Evolutionary conservation across 2,113 vertebrate species (phyloP), one percentile per base, ranked within the genome.

Genomic region (Phylloscopus trochiloides): DNA sequence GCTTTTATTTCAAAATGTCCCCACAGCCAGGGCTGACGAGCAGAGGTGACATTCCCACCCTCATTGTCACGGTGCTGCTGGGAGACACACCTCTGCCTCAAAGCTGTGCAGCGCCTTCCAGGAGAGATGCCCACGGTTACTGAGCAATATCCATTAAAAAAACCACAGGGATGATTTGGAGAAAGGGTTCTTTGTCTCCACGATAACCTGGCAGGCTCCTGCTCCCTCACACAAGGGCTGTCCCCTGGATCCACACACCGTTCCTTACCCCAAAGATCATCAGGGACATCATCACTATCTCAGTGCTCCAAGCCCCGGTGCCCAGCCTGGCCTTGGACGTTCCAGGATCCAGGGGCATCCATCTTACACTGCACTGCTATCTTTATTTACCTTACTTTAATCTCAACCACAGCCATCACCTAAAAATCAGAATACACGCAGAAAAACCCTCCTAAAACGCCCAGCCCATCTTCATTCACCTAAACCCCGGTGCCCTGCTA

Each of bases 361-460:
- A 52, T 45, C 59, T 67, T 18, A 34, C 26, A 38, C 9, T 0
- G 2, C 8, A 15, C 0, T 6, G 24, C 16, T 52, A 5, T 8
- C n/a, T 38, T n/a, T 14, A 66, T 45, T 58, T 29, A 24, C 18
- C 28, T 34, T 3, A 13, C 3, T 11, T 6, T 1, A 13, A 4
- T 8, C 40, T 14, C 40, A 24, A 15, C 6, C 3, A 4, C 58
- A 63, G 13, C 4, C 10, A 1, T 3, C 2, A 58, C 0, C 31
- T 21, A 50, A 29, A 73, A 50, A 6, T 1, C 28, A n/a, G 38
- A 29, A 25, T 0, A 3, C 0, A 28, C 0, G 4, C 43, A 19
- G 28, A 76, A 4, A 3, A 17, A 47, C 3, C 6, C 75, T 61
- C n/a, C 17, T 2, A 12, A 42, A 50, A 48, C 34, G 15, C 50